Evolutionary conservation across 2,888 invertebrate species (phyloP), one percentile per base, ranked within the genome.

Genomic region (Drosophila mulleri): DNA sequence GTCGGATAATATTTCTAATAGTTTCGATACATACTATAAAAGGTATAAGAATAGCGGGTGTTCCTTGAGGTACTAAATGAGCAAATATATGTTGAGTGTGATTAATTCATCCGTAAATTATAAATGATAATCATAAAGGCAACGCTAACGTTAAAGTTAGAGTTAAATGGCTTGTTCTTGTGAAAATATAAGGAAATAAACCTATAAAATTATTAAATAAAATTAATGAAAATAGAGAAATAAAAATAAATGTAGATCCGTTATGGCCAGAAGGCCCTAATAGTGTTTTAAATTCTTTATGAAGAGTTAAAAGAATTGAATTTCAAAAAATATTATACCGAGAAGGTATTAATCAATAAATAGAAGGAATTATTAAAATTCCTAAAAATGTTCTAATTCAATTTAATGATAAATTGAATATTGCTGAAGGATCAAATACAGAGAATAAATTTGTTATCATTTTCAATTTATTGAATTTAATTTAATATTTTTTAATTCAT

Each of bases 21-120:
- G 95, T 94, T 95, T 96, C 96, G 94, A 96, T 96, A 92, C 95
- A 91, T 9, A 96, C 95, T 94, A 96, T 95, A 93, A 96, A 96
- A 35, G 95, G 95, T 93, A 96, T 95, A 88, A 96, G 83, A 83
- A 94, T 83, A 8, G 85, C 70, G 0, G 96, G 96, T 0, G 95
- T 95, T 78, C 95, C 95, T 93, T 94, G 94, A 0, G 96, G 96
- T 0, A 96, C 94, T 94, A 96, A 92, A 90, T 96, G 95, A 1
- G 94, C 94, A 91, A 96, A 95, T 94, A 95, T 95, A 88, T 94
- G 94, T 89, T 94, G 94, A 0, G 94, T 94, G 79, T 95, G 94
- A 90, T 95, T 95, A 82, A 94, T 91, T 94, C 95, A 95, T 8
- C 95, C 95, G 92, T 93, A 95, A 71, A 95, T 70, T 94, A 96